phyloP scores from a whole-genome alignment of 2,113 vertebrate species.

The Hemicordylus capensis region DNA sequence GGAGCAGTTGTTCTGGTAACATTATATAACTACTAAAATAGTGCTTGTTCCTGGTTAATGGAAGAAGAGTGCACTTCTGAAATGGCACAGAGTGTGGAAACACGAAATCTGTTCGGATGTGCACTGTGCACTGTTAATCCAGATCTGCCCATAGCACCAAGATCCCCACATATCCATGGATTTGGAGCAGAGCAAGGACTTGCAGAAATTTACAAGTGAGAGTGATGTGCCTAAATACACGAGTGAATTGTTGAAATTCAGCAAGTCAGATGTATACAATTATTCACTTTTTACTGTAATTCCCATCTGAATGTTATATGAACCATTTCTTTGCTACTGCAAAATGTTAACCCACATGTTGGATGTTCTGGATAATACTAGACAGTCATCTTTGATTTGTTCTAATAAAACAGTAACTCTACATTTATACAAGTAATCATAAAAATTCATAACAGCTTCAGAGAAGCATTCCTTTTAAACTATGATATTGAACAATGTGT shows the following conservation, averaged over 20 bases:
- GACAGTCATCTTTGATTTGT: not conserved
- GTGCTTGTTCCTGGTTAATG: not conserved
- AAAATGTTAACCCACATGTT: conserved; percentile 4
- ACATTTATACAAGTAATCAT: not conserved
- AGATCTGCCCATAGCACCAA: not conserved
- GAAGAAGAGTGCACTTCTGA: not conserved
- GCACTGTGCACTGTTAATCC: not conserved
- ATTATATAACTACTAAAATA: not conserved
- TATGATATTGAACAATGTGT: not conserved
- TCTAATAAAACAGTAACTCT: conserved; percentile 25
- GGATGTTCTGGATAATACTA: not conserved
- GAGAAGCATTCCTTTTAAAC: conserved; percentile 23
- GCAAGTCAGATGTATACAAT: not conserved
- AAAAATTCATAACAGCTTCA: conserved; percentile 26
- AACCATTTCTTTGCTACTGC: not conserved
- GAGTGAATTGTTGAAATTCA: not conserved
- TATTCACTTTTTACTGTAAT: conserved; percentile 17
- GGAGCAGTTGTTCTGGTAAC: not conserved
- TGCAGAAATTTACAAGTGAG: not conserved
- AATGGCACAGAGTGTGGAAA: not conserved
- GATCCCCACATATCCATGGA: not conserved
- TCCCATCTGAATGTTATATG: conserved; percentile 8
- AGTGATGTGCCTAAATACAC: no score
- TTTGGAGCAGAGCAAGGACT: conserved; percentile 25
- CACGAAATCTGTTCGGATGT: not conserved